Evolutionary conservation across 2,888 invertebrate species (phyloP), one percentile per base, ranked within the genome.

Genomic region (Cataglyphis cursor): DNA sequence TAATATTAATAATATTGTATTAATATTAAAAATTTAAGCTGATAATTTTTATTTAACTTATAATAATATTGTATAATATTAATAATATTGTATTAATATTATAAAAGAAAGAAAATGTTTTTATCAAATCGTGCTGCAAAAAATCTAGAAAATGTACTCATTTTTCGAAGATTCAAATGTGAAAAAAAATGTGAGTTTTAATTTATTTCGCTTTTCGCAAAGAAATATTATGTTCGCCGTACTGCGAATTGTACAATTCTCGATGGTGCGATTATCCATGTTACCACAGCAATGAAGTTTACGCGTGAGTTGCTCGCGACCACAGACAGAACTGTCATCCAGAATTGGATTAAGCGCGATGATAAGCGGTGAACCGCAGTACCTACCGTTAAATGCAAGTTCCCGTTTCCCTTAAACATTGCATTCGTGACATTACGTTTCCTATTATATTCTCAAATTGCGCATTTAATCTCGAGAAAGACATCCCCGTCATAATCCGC

Each of bases 281-380:
- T 74, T 64, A 83, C 82, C 83, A 75, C 80, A 59, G 59, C 62
- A 51, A 66, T 57, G 82, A 81, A 89, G 82, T 88, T 88, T 82
- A 89, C 85, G 90, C 85, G 72, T 81, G 88, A 81, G 75, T 89
- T 68, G 85, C 66, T 86, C 72, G 70, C 38, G 85, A 89, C 90
- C 88, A 76, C 87, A 87, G 84, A 86, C 85, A 83, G 80, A 81
- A 85, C 65, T 84, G 88, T 89, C 89, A 48, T 83, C 76, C 74
- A 81, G 84, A 85, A 87, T 31, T 21, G 76, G 80, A 88, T 88
- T 73, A 70, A 75, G 65, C 64, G 85, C 82, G 82, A 89, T 83
- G 87, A 88, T 87, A 87, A 86, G 83, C 73, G 90, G 85, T 83
- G 81, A 84, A 89, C 90, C 88, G 85, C 89, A 87, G 62, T 38